Percentiles rank a stretch among this genome's conserved stretches.
Conservation (phyloP, 2,113 vertebrate species). For the Pyxicephalus adspersus region DNA sequence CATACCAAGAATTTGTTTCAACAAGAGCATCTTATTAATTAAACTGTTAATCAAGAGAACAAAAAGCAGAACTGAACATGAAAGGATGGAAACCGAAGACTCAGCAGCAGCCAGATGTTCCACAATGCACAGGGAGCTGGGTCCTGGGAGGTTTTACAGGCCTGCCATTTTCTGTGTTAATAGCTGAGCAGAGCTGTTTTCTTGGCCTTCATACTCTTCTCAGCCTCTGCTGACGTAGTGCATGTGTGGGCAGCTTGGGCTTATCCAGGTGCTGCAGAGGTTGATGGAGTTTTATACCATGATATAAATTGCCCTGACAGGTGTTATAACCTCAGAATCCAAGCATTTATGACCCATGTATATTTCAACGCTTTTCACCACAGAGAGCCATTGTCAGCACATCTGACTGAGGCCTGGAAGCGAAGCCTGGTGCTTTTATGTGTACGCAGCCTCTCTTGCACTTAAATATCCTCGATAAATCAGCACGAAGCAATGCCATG, state of each 20-base stretch:
- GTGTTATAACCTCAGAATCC: constrained; percentile 46
- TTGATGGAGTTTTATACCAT: constrained; percentile 46
- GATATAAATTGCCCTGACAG: constrained; percentile 51
- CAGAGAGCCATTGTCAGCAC: constrained; percentile 51
- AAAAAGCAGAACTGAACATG: background rate
- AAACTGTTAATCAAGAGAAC: constrained; percentile 30
- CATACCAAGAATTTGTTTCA: constrained; percentile 31
- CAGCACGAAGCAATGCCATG: constrained; percentile 6
- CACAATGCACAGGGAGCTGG: constrained; percentile 10
- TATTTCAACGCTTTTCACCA: constrained; percentile 44
- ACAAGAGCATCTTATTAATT: constrained; percentile 35
- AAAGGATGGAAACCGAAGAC: background rate
- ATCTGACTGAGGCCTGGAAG: constrained; percentile 34
- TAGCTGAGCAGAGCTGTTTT: background rate
- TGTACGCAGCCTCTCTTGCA: constrained; percentile 17
- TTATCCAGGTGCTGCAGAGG: constrained; percentile 14
- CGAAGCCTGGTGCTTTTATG: constrained; percentile 41
- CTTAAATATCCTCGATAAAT: constrained; percentile 50
- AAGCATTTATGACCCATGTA: constrained; percentile 53
- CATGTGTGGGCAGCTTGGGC: background rate
- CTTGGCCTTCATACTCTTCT: background rate
- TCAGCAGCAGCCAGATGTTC: constrained; percentile 9
- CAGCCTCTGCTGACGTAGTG: background rate
- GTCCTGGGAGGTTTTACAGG: constrained; percentile 7
- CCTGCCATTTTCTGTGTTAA: constrained; percentile 16